Percentiles rank a stretch among this genome's conserved stretches.
Evolutionary conservation across 2,888 invertebrate genomes (phyloP).

Genomic region (Aphidius colemani): DNA sequence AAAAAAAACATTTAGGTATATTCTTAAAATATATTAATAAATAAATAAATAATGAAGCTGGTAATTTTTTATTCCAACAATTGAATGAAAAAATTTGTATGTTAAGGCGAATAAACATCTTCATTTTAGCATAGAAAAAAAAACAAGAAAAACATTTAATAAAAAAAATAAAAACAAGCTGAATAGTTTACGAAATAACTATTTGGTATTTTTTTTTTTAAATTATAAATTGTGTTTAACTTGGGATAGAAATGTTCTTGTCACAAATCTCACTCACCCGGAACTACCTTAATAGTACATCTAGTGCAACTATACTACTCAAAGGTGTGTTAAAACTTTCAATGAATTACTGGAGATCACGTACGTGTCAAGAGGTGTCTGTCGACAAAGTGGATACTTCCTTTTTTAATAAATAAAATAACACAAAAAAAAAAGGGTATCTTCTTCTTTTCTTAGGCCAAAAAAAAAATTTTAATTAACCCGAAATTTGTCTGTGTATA

Average conservation of each 20-base stretch:
- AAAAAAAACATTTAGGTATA: too few relatives aligned
- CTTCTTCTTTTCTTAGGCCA: neutral
- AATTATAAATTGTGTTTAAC: neutral
- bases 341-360: slow-evolving; percentile 10
- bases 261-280: slow-evolving; percentile 51
- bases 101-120: too few relatives aligned
- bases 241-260: slow-evolving; percentile 3
- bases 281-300: slow-evolving; percentile 39
- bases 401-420: slow-evolving; percentile 6
- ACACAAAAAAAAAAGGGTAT: too few relatives aligned
- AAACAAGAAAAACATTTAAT: too few relatives aligned
- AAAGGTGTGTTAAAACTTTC: slow-evolving; percentile 22
- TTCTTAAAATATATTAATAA: too few relatives aligned
- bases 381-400: slow-evolving; percentile 10
- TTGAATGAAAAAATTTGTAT: too few relatives aligned
- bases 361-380: slow-evolving; percentile 15
- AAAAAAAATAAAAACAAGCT: neutral
- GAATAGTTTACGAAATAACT: neutral
- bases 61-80: too few relatives aligned
- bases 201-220: too few relatives aligned
- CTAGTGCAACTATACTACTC: slow-evolving; percentile 16
- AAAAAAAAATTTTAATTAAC: neutral
- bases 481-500: too few relatives aligned
- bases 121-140: too few relatives aligned
- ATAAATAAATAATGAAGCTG: too few relatives aligned